phyloP scores from a whole-genome alignment of 2,113 vertebrate species.

The Macrotus californicus region DNA sequence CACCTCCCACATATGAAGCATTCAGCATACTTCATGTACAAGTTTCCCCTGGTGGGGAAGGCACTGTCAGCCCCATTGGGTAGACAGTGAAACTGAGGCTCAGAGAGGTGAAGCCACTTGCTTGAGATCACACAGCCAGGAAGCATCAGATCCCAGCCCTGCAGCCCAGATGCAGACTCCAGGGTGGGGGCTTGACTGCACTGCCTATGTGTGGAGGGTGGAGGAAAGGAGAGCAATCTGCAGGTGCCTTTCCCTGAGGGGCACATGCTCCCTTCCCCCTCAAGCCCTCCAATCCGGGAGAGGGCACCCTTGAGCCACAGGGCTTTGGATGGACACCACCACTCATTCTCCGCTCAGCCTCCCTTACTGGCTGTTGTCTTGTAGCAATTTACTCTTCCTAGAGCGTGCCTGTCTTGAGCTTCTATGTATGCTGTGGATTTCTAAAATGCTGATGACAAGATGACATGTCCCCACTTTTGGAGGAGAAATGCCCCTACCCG shows the following conservation, averaged over 20 bases:
- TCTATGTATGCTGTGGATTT: too few relatives aligned
- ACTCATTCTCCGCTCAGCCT: not conserved
- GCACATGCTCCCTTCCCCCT: not conserved
- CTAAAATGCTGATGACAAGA: not conserved
- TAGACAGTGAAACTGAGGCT: not conserved
- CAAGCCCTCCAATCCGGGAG: rapidly evolving
- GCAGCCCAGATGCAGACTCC: not conserved
- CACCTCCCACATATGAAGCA: not conserved
- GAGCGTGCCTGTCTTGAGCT: not conserved
- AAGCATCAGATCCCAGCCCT: not conserved
- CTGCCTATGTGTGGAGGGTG: too few relatives aligned
- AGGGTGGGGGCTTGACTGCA: not conserved
- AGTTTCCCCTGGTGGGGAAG: not conserved
- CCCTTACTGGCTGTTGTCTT: not conserved
- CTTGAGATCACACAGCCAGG: not conserved
- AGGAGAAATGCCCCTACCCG: not conserved
- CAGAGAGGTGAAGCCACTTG: not conserved
- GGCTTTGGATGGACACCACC: not conserved
- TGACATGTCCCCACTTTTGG: not conserved
- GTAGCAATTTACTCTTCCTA: not conserved
- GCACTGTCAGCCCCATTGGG: not conserved
- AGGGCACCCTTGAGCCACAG: too few relatives aligned
- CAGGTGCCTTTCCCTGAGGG: not conserved
- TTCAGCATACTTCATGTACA: not conserved
- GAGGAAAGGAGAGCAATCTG: not conserved